Conservation (phyloP, 2,888 invertebrate species). For the Encarsia formosa region DNA sequence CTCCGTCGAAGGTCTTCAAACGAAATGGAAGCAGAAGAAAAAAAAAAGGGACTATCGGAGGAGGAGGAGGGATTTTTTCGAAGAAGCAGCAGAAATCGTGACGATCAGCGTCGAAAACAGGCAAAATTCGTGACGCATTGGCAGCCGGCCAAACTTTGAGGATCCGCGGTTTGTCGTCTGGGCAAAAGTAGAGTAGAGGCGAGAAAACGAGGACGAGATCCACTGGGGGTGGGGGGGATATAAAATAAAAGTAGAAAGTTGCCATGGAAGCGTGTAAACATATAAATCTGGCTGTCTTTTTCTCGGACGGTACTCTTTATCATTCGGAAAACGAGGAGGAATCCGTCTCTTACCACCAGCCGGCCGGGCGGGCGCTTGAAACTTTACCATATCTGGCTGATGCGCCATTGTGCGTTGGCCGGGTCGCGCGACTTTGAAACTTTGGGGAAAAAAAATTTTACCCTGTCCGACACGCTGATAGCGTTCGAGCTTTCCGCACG, state of each 20-base stretch:
- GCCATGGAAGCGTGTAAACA: conserved; percentile 48
- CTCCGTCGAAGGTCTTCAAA: neutral
- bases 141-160: conserved; percentile 42
- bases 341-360: no score
- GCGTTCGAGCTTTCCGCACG: no score
- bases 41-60: neutral
- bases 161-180: conserved; percentile 31
- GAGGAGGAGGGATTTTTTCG: conserved; percentile 36
- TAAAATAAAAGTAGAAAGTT: conserved; percentile 48
- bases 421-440: no score
- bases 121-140: conserved; percentile 43
- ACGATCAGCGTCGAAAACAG: conserved; percentile 40
- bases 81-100: no score
- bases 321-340: no score
- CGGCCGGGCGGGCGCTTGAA: no score
- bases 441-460: no score
- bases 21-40: conserved; percentile 4
- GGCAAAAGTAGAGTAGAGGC: conserved; percentile 4
- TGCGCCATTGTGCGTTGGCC: no score
- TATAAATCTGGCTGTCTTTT: conserved; percentile 43
- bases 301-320: neutral
- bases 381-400: no score
- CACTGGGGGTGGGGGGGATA: conserved; percentile 20
- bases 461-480: no score
- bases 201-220: conserved; percentile 13